Conservation (phyloP, 2,797 vertebrate species). For the Carcharodon carcharias region DNA sequence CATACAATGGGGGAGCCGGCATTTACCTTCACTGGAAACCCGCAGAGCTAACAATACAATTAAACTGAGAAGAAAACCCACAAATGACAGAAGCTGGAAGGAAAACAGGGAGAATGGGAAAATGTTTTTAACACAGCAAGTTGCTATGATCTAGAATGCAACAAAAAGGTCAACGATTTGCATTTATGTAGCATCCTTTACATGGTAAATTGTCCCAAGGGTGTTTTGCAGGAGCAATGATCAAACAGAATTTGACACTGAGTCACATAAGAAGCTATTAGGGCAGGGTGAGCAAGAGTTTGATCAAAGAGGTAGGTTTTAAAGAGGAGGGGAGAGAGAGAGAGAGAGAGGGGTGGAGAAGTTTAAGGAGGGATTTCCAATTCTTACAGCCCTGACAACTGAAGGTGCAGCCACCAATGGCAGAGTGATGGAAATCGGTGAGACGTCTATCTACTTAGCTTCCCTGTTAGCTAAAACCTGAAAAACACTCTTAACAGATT, state of each 20-base stretch:
- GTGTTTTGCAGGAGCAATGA: not conserved
- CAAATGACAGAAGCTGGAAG: not conserved
- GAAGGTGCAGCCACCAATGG: not conserved
- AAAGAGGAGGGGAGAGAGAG: not conserved
- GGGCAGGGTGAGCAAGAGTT: not conserved
- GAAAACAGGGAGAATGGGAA: constrained; percentile 42
- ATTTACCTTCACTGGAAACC: constrained; percentile 46
- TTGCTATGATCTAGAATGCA: not conserved
- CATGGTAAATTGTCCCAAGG: not conserved
- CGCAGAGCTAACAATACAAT: constrained; percentile 42
- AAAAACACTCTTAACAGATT: too few species aligned
- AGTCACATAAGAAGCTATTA: not conserved
- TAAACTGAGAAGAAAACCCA: constrained; percentile 43
- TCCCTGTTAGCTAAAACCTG: too few species aligned
- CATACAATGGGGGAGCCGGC: not conserved
- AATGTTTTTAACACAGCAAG: not conserved
- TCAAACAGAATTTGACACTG: not conserved
- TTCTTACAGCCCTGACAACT: not conserved
- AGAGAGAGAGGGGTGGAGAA: not conserved
- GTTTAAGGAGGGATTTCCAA: not conserved
- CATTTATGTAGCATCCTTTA: not conserved
- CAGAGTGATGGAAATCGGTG: not conserved
- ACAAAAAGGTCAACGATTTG: not conserved
- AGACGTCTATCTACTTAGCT: not conserved
- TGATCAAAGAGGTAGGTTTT: not conserved